These are phyloP conservation scores for Osmerus mordax DNA, from an alignment of 2,113 vertebrate genomes.

Conservation along the genomic window DNA sequence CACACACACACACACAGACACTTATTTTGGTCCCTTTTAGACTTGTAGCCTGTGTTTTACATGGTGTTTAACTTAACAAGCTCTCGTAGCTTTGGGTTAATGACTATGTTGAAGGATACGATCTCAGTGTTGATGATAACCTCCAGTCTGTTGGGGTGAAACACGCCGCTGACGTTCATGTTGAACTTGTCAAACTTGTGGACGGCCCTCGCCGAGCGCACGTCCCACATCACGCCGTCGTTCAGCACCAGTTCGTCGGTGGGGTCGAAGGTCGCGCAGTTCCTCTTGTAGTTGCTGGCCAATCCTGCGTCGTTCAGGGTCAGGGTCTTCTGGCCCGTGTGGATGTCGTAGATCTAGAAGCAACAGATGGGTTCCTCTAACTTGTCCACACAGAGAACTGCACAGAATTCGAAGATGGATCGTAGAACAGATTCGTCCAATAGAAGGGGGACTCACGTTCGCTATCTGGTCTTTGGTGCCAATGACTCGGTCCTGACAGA, in stretches of 20 bases:
- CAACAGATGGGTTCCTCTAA: slow-evolving; percentile 12
- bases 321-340: slow-evolving; percentile 91
- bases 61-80: too few relatives aligned
- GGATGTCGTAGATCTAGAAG: slow-evolving; percentile 96
- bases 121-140: slow-evolving; percentile 97
- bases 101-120: slow-evolving; percentile 80
- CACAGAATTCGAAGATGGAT: too few relatives aligned
- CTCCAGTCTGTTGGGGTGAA: slow-evolving; percentile 93
- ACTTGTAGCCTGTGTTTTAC: too few relatives aligned
- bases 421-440: not conserved
- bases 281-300: slow-evolving; percentile 98
- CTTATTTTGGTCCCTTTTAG: not conserved
- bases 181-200: slow-evolving; percentile 99
- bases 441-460: slow-evolving; percentile 75
- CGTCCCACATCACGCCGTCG: slow-evolving; percentile 96
- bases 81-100: too few relatives aligned
- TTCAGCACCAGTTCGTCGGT: slow-evolving; percentile 98
- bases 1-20: not conserved
- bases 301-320: slow-evolving; percentile 90
- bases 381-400: too few relatives aligned
- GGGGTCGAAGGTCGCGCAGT: slow-evolving; percentile 94
- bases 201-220: slow-evolving; percentile 85
- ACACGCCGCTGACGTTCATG: slow-evolving; percentile 97
- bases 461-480: slow-evolving; percentile 94
- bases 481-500: slow-evolving; percentile 92